A percentile compares a stretch with the other conserved stretches of the same genome.
Conservation (phyloP, 1,140 invertebrate genomes). For the Drosophila sturtevanti region DNA sequence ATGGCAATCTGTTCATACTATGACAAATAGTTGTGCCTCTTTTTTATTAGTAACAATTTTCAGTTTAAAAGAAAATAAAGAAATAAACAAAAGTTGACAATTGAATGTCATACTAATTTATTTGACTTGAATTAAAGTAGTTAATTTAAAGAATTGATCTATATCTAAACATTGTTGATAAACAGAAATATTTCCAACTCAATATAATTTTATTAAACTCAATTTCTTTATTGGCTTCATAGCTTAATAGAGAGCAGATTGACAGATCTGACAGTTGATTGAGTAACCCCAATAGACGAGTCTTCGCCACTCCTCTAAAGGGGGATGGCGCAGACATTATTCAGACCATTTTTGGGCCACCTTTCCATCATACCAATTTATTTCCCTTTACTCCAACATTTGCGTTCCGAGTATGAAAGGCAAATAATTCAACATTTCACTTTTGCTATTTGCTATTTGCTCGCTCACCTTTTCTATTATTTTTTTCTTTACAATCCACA, state of each 20-base stretch:
- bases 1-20: not conserved
- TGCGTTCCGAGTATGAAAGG: slow-evolving; percentile 34
- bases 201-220: not conserved
- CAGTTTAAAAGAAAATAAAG: no score
- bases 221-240: not conserved
- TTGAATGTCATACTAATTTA: not conserved
- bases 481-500: slow-evolving; percentile 25
- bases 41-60: not conserved
- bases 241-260: not conserved
- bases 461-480: not conserved
- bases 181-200: not conserved
- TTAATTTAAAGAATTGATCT: no score
- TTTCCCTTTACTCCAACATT: no score
- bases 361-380: no score
- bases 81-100: not conserved
- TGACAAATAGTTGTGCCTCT: slow-evolving; percentile 2
- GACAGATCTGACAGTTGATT: not conserved
- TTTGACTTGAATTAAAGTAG: no score
- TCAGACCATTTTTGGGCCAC: no score
- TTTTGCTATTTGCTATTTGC: slow-evolving; percentile 7
- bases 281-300: not conserved
- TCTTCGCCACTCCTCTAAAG: no score
- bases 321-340: no score
- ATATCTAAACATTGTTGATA: no score
- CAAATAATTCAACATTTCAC: slow-evolving; percentile 64